Conservation (phyloP, 2,113 vertebrate species). For the Bujurquina vittata region DNA sequence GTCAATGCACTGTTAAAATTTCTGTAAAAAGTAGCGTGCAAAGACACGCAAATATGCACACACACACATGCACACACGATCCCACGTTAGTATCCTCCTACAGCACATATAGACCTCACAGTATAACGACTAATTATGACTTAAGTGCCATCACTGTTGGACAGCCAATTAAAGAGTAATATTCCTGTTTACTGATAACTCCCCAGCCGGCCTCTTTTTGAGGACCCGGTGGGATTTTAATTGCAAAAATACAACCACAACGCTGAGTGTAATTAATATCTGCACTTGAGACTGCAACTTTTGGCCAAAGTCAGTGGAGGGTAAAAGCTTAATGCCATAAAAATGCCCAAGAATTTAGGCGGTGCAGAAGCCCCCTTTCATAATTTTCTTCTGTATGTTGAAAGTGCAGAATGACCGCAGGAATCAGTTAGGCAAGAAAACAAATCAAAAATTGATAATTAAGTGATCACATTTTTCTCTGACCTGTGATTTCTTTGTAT, state of each 20-base stretch:
- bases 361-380: background rate
- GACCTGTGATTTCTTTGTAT: background rate
- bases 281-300: constrained; percentile 32
- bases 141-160: constrained; percentile 32
- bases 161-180: constrained; percentile 60
- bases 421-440: background rate
- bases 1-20: constrained; percentile 2
- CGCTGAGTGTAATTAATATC: constrained; percentile 47
- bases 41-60: background rate
- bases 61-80: background rate
- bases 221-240: constrained; percentile 49
- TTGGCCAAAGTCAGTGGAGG: constrained; percentile 41
- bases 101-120: constrained; percentile 30
- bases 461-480: too few relatives aligned
- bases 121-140: constrained; percentile 30
- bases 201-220: constrained; percentile 35
- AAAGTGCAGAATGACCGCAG: background rate
- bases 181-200: constrained; percentile 34
- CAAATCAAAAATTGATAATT: background rate
- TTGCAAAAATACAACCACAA: constrained; percentile 52
- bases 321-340: constrained; percentile 31
- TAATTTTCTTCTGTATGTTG: background rate
- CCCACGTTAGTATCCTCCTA: background rate
- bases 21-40: background rate
- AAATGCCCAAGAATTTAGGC: background rate